A percentile compares a stretch with the other conserved stretches of the same genome.
These are phyloP conservation scores for Nycticryphes semicollaris DNA, from an alignment of 2,113 vertebrate species.

Conservation along the genomic window DNA sequence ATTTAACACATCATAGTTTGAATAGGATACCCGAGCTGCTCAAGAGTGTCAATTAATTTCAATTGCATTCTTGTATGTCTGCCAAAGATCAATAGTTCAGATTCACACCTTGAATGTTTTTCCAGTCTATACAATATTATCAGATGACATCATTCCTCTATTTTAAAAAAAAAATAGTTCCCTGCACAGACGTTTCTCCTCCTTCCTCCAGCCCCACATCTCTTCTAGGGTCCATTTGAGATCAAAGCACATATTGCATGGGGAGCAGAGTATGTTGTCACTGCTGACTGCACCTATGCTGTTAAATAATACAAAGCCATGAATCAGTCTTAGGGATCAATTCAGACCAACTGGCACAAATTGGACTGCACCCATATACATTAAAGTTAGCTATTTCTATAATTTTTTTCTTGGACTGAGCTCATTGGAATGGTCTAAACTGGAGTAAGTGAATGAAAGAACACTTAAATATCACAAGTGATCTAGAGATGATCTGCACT, in stretches of 20 bases:
- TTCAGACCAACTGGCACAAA: background rate
- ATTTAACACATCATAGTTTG: background rate
- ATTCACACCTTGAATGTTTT: background rate
- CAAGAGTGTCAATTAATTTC: background rate
- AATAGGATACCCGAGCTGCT: background rate
- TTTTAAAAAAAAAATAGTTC: background rate
- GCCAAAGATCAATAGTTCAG: background rate
- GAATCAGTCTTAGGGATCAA: background rate
- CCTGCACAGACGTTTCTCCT: background rate
- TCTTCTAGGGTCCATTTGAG: background rate
- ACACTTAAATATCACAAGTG: background rate
- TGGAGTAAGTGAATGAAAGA: background rate
- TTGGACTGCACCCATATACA: accelerated
- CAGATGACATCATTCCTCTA: background rate
- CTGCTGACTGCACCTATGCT: background rate
- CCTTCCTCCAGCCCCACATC: background rate
- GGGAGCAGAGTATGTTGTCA: background rate
- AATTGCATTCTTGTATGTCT: background rate
- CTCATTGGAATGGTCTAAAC: background rate
- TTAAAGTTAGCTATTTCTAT: background rate
- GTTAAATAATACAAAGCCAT: background rate
- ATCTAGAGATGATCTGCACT: background rate
- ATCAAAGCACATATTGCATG: background rate
- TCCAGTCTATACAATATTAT: background rate
- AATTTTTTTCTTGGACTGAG: background rate